Base-by-base conservation (phyloP, 1,140 invertebrate species). In the Platorchestia sp. region DNA sequence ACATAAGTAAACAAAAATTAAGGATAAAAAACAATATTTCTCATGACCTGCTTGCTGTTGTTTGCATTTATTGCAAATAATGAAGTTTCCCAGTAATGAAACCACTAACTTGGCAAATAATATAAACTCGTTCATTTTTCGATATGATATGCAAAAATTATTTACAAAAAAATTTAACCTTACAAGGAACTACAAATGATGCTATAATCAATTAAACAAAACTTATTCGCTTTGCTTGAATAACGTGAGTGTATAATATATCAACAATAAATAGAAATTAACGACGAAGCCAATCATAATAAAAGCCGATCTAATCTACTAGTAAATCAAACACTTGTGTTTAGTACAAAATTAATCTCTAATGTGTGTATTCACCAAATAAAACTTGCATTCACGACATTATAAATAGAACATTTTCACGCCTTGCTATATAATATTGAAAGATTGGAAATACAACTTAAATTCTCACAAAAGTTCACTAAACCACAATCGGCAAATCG, bases 401-500 rank as follows among this genome's bases (percentile, higher is more conserved):
- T 14, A 42, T 19, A 89, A 42, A 42, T 89, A 5, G 14, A 42
- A 42, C 42, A 41, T 10, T 89, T 10, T 5, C 10, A 36, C 59
- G 36, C 14, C 59, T 3, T 19, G 10, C 59, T 22, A 75, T 3
- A 36, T 75, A 10, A 75, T 27, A 75, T 36, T 75, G 14, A 75
- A 75, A 75, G 6, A 75, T 36, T 75, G 1, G 27, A 89, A 47
- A 93, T 1, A 93, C 91, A 40, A 10, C 36, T 40, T 41, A 44
- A 45, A 47, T 45, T 93, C 40, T 45, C 91, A 47, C 7, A 42
- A 43, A 36, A n/a, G 45, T 93, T 93, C 45, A 93, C 41, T 93
- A 44, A 6, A 93, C 44, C 43, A 10, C 91, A 45, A 45, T 93
- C 91, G 91, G 91, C 45, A n/a, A 45, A 93, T 93, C 91, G 91